Evolutionary conservation across 2,888 invertebrate genomes (phyloP), one percentile per base, ranked within the genome.

Genomic region (Eilema depressum): DNA sequence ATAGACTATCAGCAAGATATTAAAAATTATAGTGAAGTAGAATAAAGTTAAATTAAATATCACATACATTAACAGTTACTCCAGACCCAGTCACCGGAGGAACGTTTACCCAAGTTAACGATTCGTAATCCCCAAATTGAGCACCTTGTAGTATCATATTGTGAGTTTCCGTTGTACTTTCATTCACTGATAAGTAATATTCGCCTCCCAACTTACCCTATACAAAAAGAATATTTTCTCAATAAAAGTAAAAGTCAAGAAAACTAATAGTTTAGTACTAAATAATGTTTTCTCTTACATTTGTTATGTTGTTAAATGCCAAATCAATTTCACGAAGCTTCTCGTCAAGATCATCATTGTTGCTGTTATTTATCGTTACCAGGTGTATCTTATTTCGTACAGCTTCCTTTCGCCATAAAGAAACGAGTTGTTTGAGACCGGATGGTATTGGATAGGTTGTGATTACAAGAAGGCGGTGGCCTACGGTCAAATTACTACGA

Each of bases 51-150:
- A 1, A 26, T 26, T 63, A 11, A 10, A 62, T 23, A 28, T 25
- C 33, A 81, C 75, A 23, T 83, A 92, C 93, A 76, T 76, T 85
- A 0, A 93, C 89, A 41, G 74, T 57, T 11, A 89, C 73, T 47
- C 86, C 89, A 57, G 77, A 12, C 25, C 68, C 76, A 4, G 66
- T 53, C 8, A 71, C 28, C 3, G 67, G 37, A 28, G 70, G 63
- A 0, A 26, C 64, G 69, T 74, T 77, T 14, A 74, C 74, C 79
- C 81, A 81, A 0, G 57, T 69, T 14, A 83, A 70, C 1, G 77
- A 74, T 62, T 75, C 65, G 23, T 69, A 69, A 20, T 81, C 63
- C n/a, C 75, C 79, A 8, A 74, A 47, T 61, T 78, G 71, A 2
- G 75, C 70, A 23, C 78, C 76, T 76, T 89, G 86, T 10, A 86